A percentile compares a stretch with the other conserved stretches of the same genome.
Conservation (phyloP, 2,797 vertebrate genomes). For the Syndactyla subalaris region DNA sequence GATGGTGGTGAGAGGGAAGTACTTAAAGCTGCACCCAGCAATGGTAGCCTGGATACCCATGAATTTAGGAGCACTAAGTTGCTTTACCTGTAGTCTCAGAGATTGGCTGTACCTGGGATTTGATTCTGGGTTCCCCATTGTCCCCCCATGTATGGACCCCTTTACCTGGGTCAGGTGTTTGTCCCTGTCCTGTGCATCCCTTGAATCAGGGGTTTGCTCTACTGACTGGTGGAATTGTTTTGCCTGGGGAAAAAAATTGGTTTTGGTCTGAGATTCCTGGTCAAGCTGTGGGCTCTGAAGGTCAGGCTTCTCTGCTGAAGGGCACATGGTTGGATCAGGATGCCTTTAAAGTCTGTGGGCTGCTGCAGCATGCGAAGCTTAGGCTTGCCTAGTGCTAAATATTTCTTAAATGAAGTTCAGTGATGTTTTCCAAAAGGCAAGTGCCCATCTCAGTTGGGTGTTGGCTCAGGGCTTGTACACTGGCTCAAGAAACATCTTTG, state of each 20-base stretch:
- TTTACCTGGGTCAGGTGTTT: neutral
- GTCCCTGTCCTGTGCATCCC: neutral
- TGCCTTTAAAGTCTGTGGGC: neutral
- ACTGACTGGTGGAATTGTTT: neutral
- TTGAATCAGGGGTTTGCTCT: neutral
- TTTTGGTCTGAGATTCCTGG: neutral
- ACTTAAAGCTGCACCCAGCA: neutral
- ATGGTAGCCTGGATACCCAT: neutral
- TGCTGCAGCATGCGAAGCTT: neutral
- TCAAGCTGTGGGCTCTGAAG: neutral
- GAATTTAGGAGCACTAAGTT: neutral
- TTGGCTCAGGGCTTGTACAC: neutral
- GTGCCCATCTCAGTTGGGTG: fast-evolving
- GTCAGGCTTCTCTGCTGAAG: neutral
- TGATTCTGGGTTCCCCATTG: neutral
- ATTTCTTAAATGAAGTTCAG: neutral
- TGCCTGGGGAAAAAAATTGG: no score
- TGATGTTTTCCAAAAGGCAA: neutral
- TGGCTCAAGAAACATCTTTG: neutral
- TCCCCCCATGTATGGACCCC: neutral
- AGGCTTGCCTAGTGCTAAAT: neutral
- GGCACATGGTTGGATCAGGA: neutral
- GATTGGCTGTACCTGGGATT: neutral
- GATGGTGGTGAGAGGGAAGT: neutral
- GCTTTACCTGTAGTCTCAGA: neutral